Percentiles rank a stretch among this genome's conserved stretches.
These are phyloP conservation scores for Rhombomys opimus DNA, from an alignment of 2,113 vertebrate species.

Conservation along the genomic window DNA sequence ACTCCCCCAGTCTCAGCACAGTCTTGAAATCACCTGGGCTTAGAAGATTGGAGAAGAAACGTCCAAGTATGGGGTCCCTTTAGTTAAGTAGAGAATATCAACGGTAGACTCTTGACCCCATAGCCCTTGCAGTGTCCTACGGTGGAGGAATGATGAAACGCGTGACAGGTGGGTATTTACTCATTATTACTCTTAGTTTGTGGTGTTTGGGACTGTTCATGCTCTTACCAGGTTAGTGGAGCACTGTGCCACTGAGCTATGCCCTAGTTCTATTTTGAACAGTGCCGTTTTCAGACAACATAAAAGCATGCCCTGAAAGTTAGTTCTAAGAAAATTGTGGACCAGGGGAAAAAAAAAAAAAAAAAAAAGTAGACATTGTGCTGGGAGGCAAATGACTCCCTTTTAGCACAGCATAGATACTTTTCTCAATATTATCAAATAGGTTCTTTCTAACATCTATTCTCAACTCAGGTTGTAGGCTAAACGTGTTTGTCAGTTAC, in stretches of 20 bases:
- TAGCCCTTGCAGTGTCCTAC: neutral
- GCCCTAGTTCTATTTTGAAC: neutral
- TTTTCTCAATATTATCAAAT: neutral
- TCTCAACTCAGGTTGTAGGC: neutral
- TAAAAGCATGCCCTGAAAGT: neutral
- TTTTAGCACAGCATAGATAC: neutral
- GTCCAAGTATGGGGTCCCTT: neutral
- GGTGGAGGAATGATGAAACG: neutral
- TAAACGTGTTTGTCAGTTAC: neutral
- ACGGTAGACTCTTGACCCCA: conserved; percentile 5
- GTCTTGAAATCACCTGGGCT: neutral
- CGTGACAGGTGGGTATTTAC: neutral
- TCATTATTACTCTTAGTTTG: neutral
- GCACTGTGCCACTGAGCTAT: neutral
- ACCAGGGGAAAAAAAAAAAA: neutral
- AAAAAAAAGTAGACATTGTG: neutral
- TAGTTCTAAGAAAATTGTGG: neutral
- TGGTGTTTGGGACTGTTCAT: neutral
- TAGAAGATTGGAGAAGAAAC: neutral
- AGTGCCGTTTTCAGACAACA: neutral
- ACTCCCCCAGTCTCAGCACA: neutral
- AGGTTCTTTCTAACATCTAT: neutral
- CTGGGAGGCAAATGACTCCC: neutral
- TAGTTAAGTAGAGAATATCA: neutral
- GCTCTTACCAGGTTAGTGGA: too few relatives aligned